phyloP scores from a whole-genome alignment of 2,888 invertebrate species.

The Saturnia japonica region DNA sequence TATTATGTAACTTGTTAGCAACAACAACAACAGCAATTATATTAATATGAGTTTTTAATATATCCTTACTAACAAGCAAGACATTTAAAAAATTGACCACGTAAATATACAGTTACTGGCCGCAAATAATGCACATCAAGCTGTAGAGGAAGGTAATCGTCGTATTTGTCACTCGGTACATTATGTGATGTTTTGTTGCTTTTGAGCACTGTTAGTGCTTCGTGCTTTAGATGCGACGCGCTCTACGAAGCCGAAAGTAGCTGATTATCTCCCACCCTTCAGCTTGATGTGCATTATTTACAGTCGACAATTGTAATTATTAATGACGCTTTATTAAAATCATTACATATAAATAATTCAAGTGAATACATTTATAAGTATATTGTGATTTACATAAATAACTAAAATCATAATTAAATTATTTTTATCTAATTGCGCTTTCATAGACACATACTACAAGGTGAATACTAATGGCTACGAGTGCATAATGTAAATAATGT shows the following conservation, averaged over 20 bases:
- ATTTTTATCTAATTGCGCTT: constrained; percentile 25
- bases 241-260: too few relatives aligned
- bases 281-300: too few relatives aligned
- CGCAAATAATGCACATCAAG: too few relatives aligned
- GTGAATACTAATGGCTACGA: constrained; percentile 41
- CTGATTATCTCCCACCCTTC: too few relatives aligned
- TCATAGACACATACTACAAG: constrained; percentile 25
- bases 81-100: constrained; percentile 10
- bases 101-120: too few relatives aligned
- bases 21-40: constrained; percentile 81
- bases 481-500: constrained; percentile 52
- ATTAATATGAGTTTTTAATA: constrained; percentile 66
- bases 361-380: constrained; percentile 15
- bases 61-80: constrained; percentile 54
- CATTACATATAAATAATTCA: constrained; percentile 14
- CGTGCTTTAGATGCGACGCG: too few relatives aligned
- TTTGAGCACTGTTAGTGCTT: too few relatives aligned
- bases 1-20: constrained; percentile 78
- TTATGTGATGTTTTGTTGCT: too few relatives aligned
- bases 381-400: constrained; percentile 13
- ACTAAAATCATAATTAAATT: background rate
- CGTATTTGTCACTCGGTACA: too few relatives aligned
- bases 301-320: too few relatives aligned
- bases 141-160: too few relatives aligned
- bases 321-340: background rate